These are phyloP conservation scores for Lophius piscatorius DNA, from an alignment of 2,113 vertebrate species.

Conservation along the genomic window DNA sequence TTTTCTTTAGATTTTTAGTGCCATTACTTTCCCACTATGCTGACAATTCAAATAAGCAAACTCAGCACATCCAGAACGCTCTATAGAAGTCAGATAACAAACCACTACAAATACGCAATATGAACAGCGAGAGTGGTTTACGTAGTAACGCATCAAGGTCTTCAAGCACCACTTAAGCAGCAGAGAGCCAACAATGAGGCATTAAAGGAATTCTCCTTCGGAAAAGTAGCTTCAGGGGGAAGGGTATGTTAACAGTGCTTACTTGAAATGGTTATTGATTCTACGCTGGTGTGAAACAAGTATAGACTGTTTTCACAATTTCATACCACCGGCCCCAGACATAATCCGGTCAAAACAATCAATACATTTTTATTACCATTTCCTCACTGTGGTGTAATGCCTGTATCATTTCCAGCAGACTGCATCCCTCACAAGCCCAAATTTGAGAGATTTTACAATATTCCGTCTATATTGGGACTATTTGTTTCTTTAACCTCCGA, in stretches of 20 bases:
- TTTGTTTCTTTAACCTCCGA: slow-evolving; percentile 13
- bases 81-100: no score
- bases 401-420: slow-evolving; percentile 42
- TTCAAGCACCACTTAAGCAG: slow-evolving; percentile 17
- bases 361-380: slow-evolving; percentile 59
- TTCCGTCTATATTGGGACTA: slow-evolving; percentile 12
- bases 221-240: slow-evolving; percentile 39
- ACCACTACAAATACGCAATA: no score
- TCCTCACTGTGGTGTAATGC: slow-evolving; percentile 30
- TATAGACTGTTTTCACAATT: slow-evolving; percentile 60
- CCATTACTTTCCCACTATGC: slow-evolving; percentile 2
- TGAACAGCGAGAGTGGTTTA: no score
- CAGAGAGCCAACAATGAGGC: slow-evolving; percentile 25
- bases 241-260: slow-evolving; percentile 58
- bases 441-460: slow-evolving; percentile 29
- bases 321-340: slow-evolving; percentile 34
- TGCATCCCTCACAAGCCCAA: slow-evolving; percentile 31
- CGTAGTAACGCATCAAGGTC: no score
- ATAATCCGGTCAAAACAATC: slow-evolving; percentile 65
- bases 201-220: slow-evolving; percentile 34
- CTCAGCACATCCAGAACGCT: no score
- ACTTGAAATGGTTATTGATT: slow-evolving; percentile 68
- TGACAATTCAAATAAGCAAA: no score
- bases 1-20: slow-evolving; percentile 3
- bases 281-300: slow-evolving; percentile 66